phyloP scores from a whole-genome alignment of 2,888 invertebrate species.

The Caenorhabditis doughertyi region DNA sequence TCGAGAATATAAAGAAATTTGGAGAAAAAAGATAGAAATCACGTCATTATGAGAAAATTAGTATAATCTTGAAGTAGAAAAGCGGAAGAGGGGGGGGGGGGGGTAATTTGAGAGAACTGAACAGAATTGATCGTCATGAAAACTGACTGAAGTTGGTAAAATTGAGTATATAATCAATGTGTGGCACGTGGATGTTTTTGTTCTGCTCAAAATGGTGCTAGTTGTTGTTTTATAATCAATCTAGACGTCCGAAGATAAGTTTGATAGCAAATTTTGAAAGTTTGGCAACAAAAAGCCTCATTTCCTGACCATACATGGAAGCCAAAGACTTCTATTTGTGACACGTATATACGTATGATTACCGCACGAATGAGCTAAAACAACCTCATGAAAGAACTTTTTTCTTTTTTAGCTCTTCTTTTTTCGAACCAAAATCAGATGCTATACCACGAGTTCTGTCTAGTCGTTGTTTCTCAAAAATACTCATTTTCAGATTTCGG shows the following conservation, averaged over 20 bases:
- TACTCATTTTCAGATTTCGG: neutral
- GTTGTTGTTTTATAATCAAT: no score
- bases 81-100: neutral
- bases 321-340: no score
- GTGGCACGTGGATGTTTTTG: no score
- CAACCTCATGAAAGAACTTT: no score
- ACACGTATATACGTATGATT: no score
- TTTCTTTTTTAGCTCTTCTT: neutral
- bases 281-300: no score
- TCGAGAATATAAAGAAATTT: neutral
- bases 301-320: no score
- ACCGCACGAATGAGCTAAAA: no score
- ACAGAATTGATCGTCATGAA: neutral
- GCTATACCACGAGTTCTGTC: neutral
- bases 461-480: neutral
- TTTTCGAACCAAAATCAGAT: neutral
- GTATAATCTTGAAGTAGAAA: conserved; percentile 13
- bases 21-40: conserved; percentile 17
- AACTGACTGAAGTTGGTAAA: neutral
- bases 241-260: no score
- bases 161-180: no score
- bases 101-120: neutral
- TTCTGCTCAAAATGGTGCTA: no score
- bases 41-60: conserved; percentile 45
- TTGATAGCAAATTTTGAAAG: no score